Conservation (phyloP, 2,888 invertebrate species). For the Anthoptus insignis region DNA sequence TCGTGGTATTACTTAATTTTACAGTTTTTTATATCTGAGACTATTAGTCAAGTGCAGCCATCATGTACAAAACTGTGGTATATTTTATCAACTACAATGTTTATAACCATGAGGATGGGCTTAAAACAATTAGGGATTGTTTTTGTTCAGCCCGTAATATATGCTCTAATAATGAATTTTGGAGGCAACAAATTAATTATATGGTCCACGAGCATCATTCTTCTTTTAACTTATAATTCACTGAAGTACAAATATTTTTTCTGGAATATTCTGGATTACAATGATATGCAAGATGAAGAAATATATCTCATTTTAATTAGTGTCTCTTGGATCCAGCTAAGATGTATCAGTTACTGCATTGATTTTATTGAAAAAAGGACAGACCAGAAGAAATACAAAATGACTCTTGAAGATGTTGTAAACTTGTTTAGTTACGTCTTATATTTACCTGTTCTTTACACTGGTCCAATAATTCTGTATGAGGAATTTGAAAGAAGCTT, state of each 20-base stretch:
- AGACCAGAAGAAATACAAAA: slow-evolving; percentile 49
- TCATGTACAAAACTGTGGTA: slow-evolving; percentile 84
- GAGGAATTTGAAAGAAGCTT: slow-evolving; percentile 88
- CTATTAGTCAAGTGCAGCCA: slow-evolving; percentile 64
- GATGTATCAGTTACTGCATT: slow-evolving; percentile 92
- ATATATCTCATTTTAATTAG: slow-evolving; percentile 85
- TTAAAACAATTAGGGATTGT: slow-evolving; percentile 79
- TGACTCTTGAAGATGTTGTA: slow-evolving; percentile 56
- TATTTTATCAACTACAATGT: slow-evolving; percentile 77
- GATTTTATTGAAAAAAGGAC: slow-evolving; percentile 79
- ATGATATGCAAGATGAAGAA: slow-evolving; percentile 78
- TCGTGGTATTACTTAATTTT: slow-evolving; percentile 85
- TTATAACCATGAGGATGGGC: slow-evolving; percentile 80
- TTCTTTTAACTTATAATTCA: slow-evolving; percentile 82
- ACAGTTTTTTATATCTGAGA: slow-evolving; percentile 85
- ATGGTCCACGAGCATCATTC: slow-evolving; percentile 85
- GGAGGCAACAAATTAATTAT: slow-evolving; percentile 79
- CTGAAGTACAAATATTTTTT: slow-evolving; percentile 78
- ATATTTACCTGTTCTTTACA: slow-evolving; percentile 94
- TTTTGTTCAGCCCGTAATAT: slow-evolving; percentile 86
- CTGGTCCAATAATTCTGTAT: slow-evolving; percentile 95
- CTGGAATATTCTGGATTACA: slow-evolving; percentile 75
- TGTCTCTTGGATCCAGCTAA: slow-evolving; percentile 91
- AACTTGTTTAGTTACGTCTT: slow-evolving; percentile 91
- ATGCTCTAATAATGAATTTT: slow-evolving; percentile 69